phyloP scores from a whole-genome alignment of 2,888 invertebrate species.

The Branchinecta sandiegonensis region DNA sequence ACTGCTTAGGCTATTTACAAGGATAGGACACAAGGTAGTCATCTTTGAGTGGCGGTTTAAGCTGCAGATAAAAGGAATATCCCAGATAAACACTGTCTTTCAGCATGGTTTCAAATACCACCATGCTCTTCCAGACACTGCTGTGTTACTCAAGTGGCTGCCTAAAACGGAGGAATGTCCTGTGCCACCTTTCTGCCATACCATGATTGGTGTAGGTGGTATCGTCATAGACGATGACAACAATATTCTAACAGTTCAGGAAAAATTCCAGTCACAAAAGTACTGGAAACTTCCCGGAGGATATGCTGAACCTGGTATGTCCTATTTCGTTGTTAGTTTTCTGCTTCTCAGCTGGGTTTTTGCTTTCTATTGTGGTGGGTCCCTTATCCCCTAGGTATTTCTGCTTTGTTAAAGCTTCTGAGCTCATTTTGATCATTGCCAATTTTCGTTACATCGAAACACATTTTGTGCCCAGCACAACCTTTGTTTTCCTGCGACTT shows the following conservation, averaged over 20 bases:
- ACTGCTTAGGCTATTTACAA: too few species aligned
- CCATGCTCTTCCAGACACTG: conserved; percentile 61
- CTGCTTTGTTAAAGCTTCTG: background rate
- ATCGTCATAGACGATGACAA: conserved; percentile 62
- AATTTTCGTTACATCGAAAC: background rate
- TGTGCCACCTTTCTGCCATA: conserved; percentile 65
- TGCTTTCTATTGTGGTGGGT: conserved; percentile 13
- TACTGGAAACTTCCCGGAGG: conserved; percentile 89
- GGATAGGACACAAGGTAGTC: too few species aligned
- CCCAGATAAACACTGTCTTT: conserved; percentile 27
- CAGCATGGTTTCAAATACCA: conserved; percentile 72
- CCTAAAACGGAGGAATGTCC: conserved; percentile 45
- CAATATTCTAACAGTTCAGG: conserved; percentile 64
- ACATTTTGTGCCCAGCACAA: background rate
- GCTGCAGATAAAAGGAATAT: background rate
- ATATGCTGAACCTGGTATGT: conserved; percentile 63
- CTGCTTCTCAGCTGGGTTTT: background rate
- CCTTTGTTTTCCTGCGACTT: background rate
- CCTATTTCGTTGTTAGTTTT: conserved; percentile 18
- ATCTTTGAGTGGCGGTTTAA: background rate
- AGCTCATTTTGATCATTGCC: background rate
- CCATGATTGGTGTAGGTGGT: conserved; percentile 67
- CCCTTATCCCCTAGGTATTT: background rate
- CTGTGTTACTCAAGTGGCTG: conserved; percentile 69
- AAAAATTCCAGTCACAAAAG: conserved; percentile 42